Percentiles rank a stretch among this genome's conserved stretches.
Conservation (phyloP, 2,888 invertebrate genomes). For the Operophtera brumata region DNA sequence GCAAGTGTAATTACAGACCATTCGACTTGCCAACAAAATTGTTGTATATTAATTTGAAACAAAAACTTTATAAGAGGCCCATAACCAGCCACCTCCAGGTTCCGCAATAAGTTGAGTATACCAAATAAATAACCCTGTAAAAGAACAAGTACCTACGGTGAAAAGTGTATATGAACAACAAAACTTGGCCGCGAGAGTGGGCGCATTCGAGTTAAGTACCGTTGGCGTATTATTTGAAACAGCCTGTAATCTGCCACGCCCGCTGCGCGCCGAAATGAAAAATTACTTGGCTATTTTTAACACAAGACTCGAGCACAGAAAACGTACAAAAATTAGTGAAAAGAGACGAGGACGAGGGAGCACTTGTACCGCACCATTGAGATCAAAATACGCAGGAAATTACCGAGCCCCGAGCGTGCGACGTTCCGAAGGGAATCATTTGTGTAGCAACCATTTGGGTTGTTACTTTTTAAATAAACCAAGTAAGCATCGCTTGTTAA, state of each 20-base stretch:
- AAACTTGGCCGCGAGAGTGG: slow-evolving; percentile 61
- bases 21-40: slow-evolving; percentile 47
- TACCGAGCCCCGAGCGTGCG: slow-evolving; percentile 66
- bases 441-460: slow-evolving; percentile 72
- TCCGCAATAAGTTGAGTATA: slow-evolving; percentile 55
- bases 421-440: slow-evolving; percentile 67
- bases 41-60: slow-evolving; percentile 56
- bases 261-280: slow-evolving; percentile 77
- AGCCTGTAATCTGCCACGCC: slow-evolving; percentile 79
- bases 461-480: slow-evolving; percentile 75
- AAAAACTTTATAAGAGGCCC: slow-evolving; percentile 62
- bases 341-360: slow-evolving; percentile 75
- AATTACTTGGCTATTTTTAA: slow-evolving; percentile 79
- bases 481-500: slow-evolving; percentile 67
- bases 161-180: slow-evolving; percentile 64
- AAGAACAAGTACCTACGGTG: slow-evolving; percentile 58
- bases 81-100: slow-evolving; percentile 57
- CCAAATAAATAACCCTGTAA: slow-evolving; percentile 58
- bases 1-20: slow-evolving; percentile 45
- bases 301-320: slow-evolving; percentile 74
- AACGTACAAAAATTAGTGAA: slow-evolving; percentile 80
- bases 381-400: slow-evolving; percentile 80
- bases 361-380: slow-evolving; percentile 79
- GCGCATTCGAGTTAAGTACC: slow-evolving; percentile 69
- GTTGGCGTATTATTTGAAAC: slow-evolving; percentile 74